Base-by-base conservation (phyloP, 2,797 vertebrate genomes). In the Todus mexicanus region DNA sequence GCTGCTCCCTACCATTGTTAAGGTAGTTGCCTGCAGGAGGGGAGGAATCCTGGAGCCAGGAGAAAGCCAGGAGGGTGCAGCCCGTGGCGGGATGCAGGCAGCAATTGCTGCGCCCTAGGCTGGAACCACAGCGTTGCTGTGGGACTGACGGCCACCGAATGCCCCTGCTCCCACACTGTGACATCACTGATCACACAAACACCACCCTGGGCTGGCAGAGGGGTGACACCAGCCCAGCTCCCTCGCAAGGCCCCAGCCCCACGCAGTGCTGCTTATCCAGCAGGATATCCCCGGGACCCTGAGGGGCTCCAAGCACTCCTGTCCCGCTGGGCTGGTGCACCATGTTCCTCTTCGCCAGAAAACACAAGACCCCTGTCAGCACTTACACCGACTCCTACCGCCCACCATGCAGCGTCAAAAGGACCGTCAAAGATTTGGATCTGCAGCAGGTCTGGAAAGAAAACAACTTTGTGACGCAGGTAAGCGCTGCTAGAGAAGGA, bases 351-450 rank as follows among this genome's bases (percentile, higher is more conserved):
- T 95, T 95, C 27, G 87, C 94, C n/a, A 89, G 6, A 33, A 97
- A 97, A 60, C 93, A 95, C 87, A 97, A 95, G 90, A 97, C 97
- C 6, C 97, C 96, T 7, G 29, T 97, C 91, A 97, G 97, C 89
- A 97, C 97, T 85, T 98, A 97, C 72, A 94, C 74, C 0, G 96
- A 97, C 78, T 96, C 96, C 87, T 97, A 97, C 92, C 84, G 95
- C 80, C 93, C 94, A 2, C 97, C 97, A 1, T 77, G 91, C 75
- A 92, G 96, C 21, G 43, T 95, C 87, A 95, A 90, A 89, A 95
- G 95, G 65, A 53, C 51, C n/a, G 60, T 63, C 37, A 88, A 78
- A 16, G 86, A 96, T 14, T 61, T 14, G 19, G 3, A 26, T 20
- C 65, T 89, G 3, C 17, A 70, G n/a, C 54, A 78, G 38, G 63